Conservation (phyloP, 2,888 invertebrate species). For the Rhagophthalmus giganteus region DNA sequence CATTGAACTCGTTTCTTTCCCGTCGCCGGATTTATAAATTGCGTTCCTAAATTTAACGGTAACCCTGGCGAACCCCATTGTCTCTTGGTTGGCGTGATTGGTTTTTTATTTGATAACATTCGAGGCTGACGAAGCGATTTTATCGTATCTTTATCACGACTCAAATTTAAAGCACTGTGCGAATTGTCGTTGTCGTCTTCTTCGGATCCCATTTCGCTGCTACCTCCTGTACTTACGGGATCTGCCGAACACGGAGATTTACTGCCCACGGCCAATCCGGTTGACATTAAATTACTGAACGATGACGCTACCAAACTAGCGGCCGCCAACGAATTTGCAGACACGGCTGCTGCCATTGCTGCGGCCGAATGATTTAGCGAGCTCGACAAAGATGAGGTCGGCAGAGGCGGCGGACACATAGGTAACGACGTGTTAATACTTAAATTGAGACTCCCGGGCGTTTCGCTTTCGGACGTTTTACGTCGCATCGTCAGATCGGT, state of each 20-base stretch:
- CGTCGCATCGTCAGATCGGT: conserved; percentile 52
- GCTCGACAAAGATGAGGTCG: conserved; percentile 57
- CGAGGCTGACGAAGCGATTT: conserved; percentile 56
- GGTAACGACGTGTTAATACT: conserved; percentile 65
- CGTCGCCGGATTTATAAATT: conserved; percentile 89
- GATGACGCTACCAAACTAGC: conserved; percentile 67
- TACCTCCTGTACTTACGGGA: conserved; percentile 53
- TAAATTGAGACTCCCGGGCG: conserved; percentile 62
- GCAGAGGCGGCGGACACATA: conserved; percentile 66
- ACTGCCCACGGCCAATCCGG: conserved; percentile 57
- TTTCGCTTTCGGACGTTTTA: conserved; percentile 59
- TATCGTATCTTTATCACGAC: conserved; percentile 58
- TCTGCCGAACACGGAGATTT: conserved; percentile 55
- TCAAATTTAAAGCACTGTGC: conserved; percentile 67
- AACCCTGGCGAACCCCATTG: conserved; percentile 77
- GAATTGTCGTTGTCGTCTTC: conserved; percentile 65
- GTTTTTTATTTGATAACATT: conserved; percentile 62
- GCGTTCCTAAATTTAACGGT: conserved; percentile 82
- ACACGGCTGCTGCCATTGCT: conserved; percentile 62
- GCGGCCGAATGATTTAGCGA: conserved; percentile 62
- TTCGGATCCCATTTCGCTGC: conserved; percentile 57
- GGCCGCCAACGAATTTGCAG: conserved; percentile 55
- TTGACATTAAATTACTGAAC: conserved; percentile 62
- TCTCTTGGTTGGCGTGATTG: conserved; percentile 75
- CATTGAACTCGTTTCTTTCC: conserved; percentile 98